A percentile compares a stretch with the other conserved stretches of the same genome.
These are phyloP conservation scores for Onchidella celtica DNA, from an alignment of 2,888 invertebrate species.

Conservation along the genomic window DNA sequence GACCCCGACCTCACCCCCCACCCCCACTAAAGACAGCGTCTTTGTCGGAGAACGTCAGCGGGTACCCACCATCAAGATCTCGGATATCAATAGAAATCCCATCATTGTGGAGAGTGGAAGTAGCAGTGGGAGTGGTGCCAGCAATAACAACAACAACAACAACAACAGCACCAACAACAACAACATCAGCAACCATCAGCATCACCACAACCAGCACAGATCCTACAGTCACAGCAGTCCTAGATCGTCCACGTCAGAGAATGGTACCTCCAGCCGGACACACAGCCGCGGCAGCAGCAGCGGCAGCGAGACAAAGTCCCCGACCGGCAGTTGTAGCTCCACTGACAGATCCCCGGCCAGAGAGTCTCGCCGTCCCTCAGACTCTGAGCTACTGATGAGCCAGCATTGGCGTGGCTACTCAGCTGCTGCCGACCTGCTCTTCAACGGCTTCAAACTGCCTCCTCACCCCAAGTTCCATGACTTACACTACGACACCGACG, in stretches of 20 bases:
- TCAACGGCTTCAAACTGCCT: conserved; percentile 53
- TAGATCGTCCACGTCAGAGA: conserved; percentile 17
- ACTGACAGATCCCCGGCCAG: conserved; percentile 45
- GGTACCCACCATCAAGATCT: conserved; percentile 53
- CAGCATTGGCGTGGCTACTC: conserved; percentile 49
- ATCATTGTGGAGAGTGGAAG: conserved; percentile 51
- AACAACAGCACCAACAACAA: no score
- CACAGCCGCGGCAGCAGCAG: background rate
- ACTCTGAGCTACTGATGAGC: conserved; percentile 48
- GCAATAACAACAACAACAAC: conserved; percentile 13
- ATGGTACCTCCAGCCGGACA: conserved; percentile 22
- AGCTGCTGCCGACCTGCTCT: conserved; percentile 44
- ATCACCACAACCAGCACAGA: conserved; percentile 18
- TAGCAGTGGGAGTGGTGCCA: background rate
- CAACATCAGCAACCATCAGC: conserved; percentile 13
- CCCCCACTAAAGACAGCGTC: conserved; percentile 44
- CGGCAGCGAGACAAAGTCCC: conserved; percentile 44
- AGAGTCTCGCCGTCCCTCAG: conserved; percentile 47
- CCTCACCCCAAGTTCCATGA: conserved; percentile 47
- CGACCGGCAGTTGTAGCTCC: conserved; percentile 14
- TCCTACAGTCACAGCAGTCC: conserved; percentile 24
- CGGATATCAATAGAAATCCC: conserved; percentile 55
- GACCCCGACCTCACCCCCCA: conserved; percentile 29
- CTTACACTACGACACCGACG: conserved; percentile 50
- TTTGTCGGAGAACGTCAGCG: conserved; percentile 48